These are phyloP conservation scores for Leucania comma DNA, from an alignment of 2,888 invertebrate species.

Conservation along the genomic window DNA sequence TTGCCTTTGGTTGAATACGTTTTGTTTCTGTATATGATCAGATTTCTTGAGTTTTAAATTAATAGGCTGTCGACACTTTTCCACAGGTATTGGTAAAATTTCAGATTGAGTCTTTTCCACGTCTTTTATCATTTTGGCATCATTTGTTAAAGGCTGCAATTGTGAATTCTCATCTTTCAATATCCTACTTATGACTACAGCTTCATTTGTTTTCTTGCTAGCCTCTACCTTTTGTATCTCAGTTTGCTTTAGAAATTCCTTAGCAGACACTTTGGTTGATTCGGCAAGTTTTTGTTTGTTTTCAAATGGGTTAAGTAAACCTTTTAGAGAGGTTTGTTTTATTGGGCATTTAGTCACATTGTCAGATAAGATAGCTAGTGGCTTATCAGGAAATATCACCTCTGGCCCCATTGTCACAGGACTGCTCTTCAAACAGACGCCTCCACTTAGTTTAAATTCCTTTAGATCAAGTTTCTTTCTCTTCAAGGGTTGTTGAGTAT, in stretches of 20 bases:
- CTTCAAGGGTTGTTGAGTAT: slow-evolving; percentile 88
- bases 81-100: slow-evolving; percentile 69
- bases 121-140: slow-evolving; percentile 90
- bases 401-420: slow-evolving; percentile 89
- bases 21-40: slow-evolving; percentile 85
- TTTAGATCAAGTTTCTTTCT: slow-evolving; percentile 94
- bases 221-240: slow-evolving; percentile 89
- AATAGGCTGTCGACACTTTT: slow-evolving; percentile 79
- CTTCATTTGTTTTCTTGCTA: slow-evolving; percentile 91
- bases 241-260: slow-evolving; percentile 89
- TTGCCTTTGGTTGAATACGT: slow-evolving; percentile 77
- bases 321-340: slow-evolving; percentile 66
- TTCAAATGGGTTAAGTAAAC: slow-evolving; percentile 61
- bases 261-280: slow-evolving; percentile 92
- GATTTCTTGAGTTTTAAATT: slow-evolving; percentile 88
- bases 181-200: slow-evolving; percentile 88
- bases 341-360: slow-evolving; percentile 73
- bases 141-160: slow-evolving; percentile 88
- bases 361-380: slow-evolving; percentile 72
- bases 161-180: slow-evolving; percentile 72
- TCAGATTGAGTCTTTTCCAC: slow-evolving; percentile 84
- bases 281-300: slow-evolving; percentile 85
- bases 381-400: slow-evolving; percentile 85
- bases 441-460: slow-evolving; percentile 94
- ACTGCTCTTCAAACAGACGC: slow-evolving; percentile 87